Evolutionary conservation across 92 coral and sea anemone species (phyloP).

Genomic region (Bergia sp.): DNA sequence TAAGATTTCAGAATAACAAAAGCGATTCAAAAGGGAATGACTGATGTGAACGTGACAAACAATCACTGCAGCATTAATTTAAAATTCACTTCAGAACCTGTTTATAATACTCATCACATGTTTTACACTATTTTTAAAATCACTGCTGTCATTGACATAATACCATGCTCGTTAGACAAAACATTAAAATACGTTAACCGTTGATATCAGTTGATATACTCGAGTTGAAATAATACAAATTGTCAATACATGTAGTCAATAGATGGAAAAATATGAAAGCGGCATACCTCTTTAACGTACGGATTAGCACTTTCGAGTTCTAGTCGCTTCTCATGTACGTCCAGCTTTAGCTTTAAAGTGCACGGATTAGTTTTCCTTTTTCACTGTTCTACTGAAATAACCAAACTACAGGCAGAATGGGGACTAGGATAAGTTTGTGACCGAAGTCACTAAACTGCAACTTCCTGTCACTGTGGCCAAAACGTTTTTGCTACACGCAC

Average conservation of each 20-base stretch:
- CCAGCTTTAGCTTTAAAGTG: neutral
- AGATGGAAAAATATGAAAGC: neutral
- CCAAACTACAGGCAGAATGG: neutral
- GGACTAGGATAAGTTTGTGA: neutral
- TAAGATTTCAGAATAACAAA: neutral
- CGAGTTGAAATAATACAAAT: neutral
- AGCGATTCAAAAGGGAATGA: neutral
- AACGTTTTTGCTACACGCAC: no score
- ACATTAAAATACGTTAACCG: slow-evolving; percentile 2
- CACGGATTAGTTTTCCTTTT: neutral
- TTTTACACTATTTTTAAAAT: neutral
- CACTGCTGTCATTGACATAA: neutral
- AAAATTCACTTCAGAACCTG: neutral
- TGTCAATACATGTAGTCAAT: slow-evolving; percentile 6
- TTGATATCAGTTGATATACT: slow-evolving; percentile 6
- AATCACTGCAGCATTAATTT: neutral
- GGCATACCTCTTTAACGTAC: neutral
- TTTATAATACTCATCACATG: neutral
- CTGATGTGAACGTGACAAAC: neutral
- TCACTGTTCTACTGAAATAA: slow-evolving; percentile 1
- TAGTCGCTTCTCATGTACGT: slow-evolving; percentile 9
- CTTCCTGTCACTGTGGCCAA: no score
- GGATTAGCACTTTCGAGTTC: neutral
- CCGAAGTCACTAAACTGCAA: slow-evolving; percentile 4
- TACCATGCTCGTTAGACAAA: neutral